phyloP scores from a whole-genome alignment of 2,797 vertebrate species.

The Hephaestus fuliginosus region DNA sequence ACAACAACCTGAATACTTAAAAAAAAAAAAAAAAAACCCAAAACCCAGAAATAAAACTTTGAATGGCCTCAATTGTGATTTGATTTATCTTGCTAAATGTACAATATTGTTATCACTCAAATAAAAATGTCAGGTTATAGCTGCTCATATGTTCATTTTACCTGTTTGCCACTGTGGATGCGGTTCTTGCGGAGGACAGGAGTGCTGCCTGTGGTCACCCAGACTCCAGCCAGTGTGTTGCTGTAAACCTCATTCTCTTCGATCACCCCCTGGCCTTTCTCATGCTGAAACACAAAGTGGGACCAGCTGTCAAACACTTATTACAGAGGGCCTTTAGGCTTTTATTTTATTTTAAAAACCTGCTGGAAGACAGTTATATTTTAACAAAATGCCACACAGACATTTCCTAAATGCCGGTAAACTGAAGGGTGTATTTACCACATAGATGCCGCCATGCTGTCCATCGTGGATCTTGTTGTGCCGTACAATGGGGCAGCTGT shows the following conservation, averaged over 20 bases:
- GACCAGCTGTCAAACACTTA: neutral
- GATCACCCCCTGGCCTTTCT: constrained; percentile 99
- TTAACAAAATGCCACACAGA: neutral
- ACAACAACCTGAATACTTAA: neutral
- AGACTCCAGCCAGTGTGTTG: constrained; percentile 98
- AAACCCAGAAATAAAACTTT: neutral
- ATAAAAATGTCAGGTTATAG: neutral
- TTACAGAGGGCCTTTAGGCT: constrained; percentile 61
- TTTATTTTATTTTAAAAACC: neutral
- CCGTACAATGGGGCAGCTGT: constrained; percentile 99
- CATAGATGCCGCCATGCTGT: constrained; percentile 98
- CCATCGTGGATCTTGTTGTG: constrained; percentile 99
- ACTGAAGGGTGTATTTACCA: constrained; percentile 88
- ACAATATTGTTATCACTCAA: neutral
- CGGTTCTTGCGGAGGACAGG: constrained; percentile 97
- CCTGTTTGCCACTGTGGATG: constrained; percentile 99
- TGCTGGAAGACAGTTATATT: neutral
- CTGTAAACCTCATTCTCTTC: constrained; percentile 99
- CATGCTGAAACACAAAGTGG: constrained; percentile 87
- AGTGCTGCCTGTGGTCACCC: constrained; percentile 99
- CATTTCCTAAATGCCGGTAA: neutral
- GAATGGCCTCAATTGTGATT: neutral
- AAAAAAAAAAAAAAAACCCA: neutral
- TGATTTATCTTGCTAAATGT: neutral
- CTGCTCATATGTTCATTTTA: constrained; percentile 54